phyloP scores from a whole-genome alignment of 2,888 invertebrate genomes.

The Metellina segmentata region DNA sequence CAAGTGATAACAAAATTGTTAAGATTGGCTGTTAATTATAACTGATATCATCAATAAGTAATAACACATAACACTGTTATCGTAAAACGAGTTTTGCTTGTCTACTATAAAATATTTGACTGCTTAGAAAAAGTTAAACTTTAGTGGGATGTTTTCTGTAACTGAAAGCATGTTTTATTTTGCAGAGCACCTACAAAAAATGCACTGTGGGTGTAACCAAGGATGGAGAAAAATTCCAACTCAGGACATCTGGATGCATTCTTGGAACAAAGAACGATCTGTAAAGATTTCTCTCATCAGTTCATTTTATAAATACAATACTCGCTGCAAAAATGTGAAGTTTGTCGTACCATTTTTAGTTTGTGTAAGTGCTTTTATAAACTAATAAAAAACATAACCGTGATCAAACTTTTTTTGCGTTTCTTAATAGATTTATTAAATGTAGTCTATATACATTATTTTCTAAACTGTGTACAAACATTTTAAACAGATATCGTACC shows the following conservation, averaged over 20 bases:
- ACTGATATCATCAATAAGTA: too few species aligned
- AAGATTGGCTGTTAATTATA: too few species aligned
- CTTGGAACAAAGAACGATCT: conserved; percentile 28
- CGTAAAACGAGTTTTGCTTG: too few species aligned
- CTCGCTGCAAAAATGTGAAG: background rate
- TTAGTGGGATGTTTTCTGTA: background rate
- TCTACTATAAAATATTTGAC: too few species aligned
- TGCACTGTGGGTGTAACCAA: conserved; percentile 28
- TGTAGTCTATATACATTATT: background rate
- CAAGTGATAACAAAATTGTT: too few species aligned
- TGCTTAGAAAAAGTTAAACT: too few species aligned
- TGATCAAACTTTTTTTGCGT: background rate
- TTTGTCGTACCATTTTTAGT: background rate
- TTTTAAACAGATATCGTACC: too few species aligned
- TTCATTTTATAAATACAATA: too few species aligned
- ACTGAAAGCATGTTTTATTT: background rate
- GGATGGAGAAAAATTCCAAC: background rate
- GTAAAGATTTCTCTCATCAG: background rate
- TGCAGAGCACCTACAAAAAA: conserved; percentile 65
- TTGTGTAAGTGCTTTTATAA: background rate
- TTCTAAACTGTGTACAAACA: too few species aligned
- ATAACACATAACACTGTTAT: too few species aligned
- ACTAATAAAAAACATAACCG: background rate
- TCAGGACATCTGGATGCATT: conserved; percentile 46
- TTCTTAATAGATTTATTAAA: background rate